Conservation (phyloP, 2,888 invertebrate genomes). For the Chrysolina oricalcia region DNA sequence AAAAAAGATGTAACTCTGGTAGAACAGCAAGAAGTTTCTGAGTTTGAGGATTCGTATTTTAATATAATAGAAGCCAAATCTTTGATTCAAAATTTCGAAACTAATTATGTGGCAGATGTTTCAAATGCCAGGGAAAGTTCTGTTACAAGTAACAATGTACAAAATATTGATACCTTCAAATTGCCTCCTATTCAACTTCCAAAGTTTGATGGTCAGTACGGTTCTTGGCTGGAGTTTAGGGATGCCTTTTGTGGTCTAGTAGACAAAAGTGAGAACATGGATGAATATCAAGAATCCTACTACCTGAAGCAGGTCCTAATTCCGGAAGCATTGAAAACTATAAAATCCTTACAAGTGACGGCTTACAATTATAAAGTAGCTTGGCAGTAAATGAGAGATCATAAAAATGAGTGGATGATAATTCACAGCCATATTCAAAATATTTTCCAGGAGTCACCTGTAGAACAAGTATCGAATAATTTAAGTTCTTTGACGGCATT, state of each 20-base stretch:
- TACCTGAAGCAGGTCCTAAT: neutral
- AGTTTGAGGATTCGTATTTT: neutral
- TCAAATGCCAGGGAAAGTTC: conserved; percentile 15
- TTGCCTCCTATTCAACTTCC: no score
- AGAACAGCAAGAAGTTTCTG: conserved; percentile 18
- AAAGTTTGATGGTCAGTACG: no score
- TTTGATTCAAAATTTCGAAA: conserved; percentile 15
- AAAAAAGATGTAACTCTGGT: neutral
- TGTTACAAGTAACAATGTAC: conserved; percentile 21
- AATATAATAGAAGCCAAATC: neutral
- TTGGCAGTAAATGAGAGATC: no score
- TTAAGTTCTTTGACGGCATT: no score
- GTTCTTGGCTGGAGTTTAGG: no score
- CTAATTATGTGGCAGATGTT: conserved; percentile 7
- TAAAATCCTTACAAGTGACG: no score
- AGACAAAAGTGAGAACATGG: neutral
- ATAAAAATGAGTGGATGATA: no score
- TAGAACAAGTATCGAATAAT: no score
- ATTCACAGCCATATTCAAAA: no score
- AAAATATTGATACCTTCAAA: neutral
- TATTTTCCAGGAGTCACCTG: no score
- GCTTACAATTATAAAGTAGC: no score
- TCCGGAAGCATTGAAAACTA: neutral
- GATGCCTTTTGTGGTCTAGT: no score
- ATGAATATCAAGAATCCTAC: neutral